These are phyloP conservation scores for Diogma glabrata DNA, from an alignment of 2,888 invertebrate species.

Conservation along the genomic window DNA sequence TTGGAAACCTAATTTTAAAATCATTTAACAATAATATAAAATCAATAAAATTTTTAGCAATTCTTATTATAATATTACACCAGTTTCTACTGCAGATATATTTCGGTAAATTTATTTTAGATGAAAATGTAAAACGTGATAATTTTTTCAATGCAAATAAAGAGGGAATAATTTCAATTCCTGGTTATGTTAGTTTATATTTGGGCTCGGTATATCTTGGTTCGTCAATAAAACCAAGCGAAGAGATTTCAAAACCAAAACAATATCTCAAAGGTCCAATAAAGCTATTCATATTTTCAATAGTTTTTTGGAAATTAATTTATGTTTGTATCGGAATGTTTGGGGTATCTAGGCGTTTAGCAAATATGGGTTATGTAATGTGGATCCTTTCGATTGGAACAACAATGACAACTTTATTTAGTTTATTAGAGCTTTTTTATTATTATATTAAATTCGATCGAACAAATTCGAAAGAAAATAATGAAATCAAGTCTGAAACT, in stretches of 20 bases:
- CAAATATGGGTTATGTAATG: conserved; percentile 69
- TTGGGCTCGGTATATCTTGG: conserved; percentile 59
- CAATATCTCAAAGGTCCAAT: conserved; percentile 25
- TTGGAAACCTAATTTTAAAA: conserved; percentile 43
- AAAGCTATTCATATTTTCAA: conserved; percentile 22
- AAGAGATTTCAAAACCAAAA: conserved; percentile 26
- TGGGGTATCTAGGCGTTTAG: conserved; percentile 65
- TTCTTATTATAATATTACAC: conserved; percentile 47
- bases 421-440: conserved; percentile 40
- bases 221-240: conserved; percentile 34
- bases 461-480: conserved; percentile 17
- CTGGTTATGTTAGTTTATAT: conserved; percentile 79
- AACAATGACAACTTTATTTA: conserved; percentile 42
- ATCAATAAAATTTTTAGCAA: conserved; percentile 43
- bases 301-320: conserved; percentile 37
- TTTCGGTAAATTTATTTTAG: conserved; percentile 60
- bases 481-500: conserved; percentile 14
- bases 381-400: conserved; percentile 61
- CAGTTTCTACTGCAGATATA: conserved; percentile 51
- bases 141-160: conserved; percentile 70
- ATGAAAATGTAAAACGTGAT: conserved; percentile 40
- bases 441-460: conserved; percentile 23
- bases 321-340: conserved; percentile 40
- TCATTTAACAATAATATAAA: conserved; percentile 29
- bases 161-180: conserved; percentile 77